Conservation (phyloP, 2,797 vertebrate species). For the Gobionotothen gibberifrons region DNA sequence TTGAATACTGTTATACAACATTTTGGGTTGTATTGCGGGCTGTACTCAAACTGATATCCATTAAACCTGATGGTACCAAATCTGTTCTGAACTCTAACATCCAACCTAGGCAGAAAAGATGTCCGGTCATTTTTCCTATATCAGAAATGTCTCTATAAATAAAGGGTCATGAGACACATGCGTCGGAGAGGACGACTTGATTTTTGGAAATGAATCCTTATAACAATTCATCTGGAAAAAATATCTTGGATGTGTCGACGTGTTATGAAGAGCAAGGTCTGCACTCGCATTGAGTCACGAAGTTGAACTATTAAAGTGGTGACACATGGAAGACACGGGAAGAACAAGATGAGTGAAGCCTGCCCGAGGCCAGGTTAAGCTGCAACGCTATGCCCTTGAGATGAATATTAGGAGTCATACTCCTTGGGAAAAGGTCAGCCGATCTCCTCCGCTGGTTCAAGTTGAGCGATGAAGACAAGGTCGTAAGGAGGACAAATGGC, state of each 20-base stretch:
- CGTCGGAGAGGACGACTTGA: background rate
- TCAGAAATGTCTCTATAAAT: background rate
- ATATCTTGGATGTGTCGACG: slow-evolving; percentile 25
- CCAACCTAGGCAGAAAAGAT: too few species aligned
- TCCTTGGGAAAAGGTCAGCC: slow-evolving; percentile 41
- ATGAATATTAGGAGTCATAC: slow-evolving; percentile 54
- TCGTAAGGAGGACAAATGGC: slow-evolving; percentile 19
- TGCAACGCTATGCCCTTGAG: slow-evolving; percentile 44
- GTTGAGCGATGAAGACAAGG: slow-evolving; percentile 19
- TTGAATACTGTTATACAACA: background rate
- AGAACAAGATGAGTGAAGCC: slow-evolving; percentile 59
- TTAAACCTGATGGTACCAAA: background rate
- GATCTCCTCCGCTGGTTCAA: slow-evolving; percentile 30
- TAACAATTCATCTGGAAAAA: slow-evolving; percentile 2
- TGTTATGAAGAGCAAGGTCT: slow-evolving; percentile 23
- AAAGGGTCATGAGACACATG: background rate
- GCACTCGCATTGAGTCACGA: slow-evolving; percentile 41
- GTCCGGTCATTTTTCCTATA: background rate
- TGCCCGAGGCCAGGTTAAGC: slow-evolving; percentile 42
- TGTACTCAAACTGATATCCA: background rate
- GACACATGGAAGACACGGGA: slow-evolving; percentile 39
- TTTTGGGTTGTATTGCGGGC: background rate
- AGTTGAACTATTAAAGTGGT: slow-evolving; percentile 48
- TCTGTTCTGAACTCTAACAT: background rate
- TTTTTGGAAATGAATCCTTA: too few species aligned